phyloP scores from a whole-genome alignment of 2,113 vertebrate species.

The Grus americana region DNA sequence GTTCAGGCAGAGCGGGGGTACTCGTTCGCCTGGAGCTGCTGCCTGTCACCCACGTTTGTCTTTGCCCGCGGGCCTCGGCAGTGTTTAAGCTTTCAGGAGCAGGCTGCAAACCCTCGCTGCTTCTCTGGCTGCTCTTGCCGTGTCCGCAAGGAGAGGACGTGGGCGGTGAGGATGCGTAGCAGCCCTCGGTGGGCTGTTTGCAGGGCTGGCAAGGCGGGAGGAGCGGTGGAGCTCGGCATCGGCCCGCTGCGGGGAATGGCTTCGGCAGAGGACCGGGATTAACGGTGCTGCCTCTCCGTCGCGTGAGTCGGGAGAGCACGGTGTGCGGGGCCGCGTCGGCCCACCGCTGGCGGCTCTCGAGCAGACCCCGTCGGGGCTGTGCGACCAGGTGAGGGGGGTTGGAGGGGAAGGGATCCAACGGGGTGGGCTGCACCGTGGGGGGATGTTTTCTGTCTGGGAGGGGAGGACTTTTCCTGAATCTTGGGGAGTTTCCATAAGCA shows the following conservation, averaged over 20 bases:
- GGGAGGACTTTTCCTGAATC: neutral
- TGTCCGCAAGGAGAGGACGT: neutral
- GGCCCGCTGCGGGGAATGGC: fast-evolving
- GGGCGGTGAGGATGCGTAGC: neutral
- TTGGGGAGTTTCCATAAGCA: fast-evolving
- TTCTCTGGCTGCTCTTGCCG: neutral
- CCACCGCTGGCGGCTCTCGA: fast-evolving
- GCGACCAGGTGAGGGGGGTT: neutral
- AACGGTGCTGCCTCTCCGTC: fast-evolving
- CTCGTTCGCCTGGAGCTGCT: neutral
- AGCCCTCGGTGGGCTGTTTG: fast-evolving
- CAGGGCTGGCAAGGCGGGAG: neutral
- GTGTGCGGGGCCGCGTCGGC: fast-evolving
- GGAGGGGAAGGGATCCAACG: fast-evolving
- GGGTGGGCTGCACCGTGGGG: fast-evolving
- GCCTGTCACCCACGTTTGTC: fast-evolving
- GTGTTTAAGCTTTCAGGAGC: neutral
- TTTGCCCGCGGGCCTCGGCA: neutral
- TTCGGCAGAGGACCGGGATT: fast-evolving
- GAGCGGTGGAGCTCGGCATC: neutral
- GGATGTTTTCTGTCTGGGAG: neutral
- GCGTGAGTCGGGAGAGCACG: fast-evolving
- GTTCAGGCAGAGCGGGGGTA: fast-evolving
- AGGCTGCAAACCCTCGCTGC: neutral
- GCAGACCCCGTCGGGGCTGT: fast-evolving